These are phyloP conservation scores for Paguma larvata DNA, from an alignment of 2,797 vertebrate genomes.

Conservation along the genomic window DNA sequence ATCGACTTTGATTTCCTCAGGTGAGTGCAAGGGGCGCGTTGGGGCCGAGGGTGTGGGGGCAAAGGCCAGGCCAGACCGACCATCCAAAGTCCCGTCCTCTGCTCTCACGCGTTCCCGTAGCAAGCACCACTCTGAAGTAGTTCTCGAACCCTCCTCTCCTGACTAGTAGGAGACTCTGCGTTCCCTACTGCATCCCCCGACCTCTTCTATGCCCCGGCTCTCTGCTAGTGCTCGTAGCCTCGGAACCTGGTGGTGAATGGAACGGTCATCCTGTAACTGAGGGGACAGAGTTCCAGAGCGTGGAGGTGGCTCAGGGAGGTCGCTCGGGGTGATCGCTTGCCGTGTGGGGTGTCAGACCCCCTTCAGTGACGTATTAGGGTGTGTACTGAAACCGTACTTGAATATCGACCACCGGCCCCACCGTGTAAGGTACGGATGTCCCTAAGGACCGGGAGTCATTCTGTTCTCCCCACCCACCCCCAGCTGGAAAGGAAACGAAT, in stretches of 20 bases:
- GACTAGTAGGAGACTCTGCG: accelerated
- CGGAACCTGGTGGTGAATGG: not conserved
- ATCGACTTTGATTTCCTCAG: slow-evolving; percentile 98
- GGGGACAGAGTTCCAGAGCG: not conserved
- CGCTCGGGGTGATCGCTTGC: accelerated
- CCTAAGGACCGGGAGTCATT: not conserved
- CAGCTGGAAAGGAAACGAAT: not conserved
- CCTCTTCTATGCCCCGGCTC: not conserved
- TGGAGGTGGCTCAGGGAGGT: not conserved
- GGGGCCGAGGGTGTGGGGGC: not conserved
- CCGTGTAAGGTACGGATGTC: not conserved
- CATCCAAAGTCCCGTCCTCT: not conserved
- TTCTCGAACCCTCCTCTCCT: not conserved
- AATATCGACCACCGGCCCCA: accelerated
- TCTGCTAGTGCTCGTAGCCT: not conserved
- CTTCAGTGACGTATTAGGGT: not conserved
- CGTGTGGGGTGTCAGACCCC: not conserved
- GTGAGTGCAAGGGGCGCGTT: slow-evolving; percentile 87
- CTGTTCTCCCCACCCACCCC: not conserved
- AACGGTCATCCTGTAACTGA: not conserved
- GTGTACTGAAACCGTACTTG: accelerated
- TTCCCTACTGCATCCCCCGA: not conserved
- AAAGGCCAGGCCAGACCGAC: not conserved
- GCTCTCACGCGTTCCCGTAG: accelerated
- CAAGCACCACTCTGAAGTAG: not conserved